Evolutionary conservation across 1,140 invertebrate genomes (phyloP).

Genomic region (Heliconius hermathena): DNA sequence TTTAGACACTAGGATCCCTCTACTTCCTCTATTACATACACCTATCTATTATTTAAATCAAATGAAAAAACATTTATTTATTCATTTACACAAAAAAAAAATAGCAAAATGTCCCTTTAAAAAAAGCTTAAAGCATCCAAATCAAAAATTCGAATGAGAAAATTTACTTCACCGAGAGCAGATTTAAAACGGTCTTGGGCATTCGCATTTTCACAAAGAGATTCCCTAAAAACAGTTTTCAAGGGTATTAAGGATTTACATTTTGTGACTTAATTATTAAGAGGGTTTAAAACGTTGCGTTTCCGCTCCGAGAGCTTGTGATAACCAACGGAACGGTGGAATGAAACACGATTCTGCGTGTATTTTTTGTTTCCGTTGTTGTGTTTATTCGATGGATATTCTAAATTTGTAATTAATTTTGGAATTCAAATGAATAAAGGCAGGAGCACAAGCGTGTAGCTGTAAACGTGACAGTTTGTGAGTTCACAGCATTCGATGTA

Average conservation of each 20-base stretch:
- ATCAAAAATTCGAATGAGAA: conserved; percentile 35
- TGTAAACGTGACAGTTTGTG: neutral
- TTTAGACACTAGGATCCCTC: too few relatives aligned
- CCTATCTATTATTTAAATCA: too few relatives aligned
- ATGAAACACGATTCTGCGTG: conserved; percentile 5
- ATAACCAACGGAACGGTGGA: conserved; percentile 37
- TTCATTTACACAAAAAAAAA: neutral
- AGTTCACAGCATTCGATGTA: neutral
- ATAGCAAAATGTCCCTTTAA: neutral
- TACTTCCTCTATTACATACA: too few relatives aligned
- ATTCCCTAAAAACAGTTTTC: conserved; percentile 44
- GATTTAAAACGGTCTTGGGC: conserved; percentile 28
- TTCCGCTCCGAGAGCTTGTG: conserved; percentile 46
- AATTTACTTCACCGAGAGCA: conserved; percentile 24
- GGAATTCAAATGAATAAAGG: neutral
- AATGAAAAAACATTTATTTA: neutral
- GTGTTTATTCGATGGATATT: too few relatives aligned
- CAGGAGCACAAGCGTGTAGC: neutral
- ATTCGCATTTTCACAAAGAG: conserved; percentile 50
- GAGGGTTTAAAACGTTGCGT: conserved; percentile 52
- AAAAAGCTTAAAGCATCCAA: conserved; percentile 11
- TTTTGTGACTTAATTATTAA: conserved; percentile 66
- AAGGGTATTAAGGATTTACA: conserved; percentile 59
- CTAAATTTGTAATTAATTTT: too few relatives aligned
- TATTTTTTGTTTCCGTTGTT: neutral